Evolutionary conservation across 2,113 vertebrate genomes (phyloP).

Genomic region (Sphyrna mokarran): DNA sequence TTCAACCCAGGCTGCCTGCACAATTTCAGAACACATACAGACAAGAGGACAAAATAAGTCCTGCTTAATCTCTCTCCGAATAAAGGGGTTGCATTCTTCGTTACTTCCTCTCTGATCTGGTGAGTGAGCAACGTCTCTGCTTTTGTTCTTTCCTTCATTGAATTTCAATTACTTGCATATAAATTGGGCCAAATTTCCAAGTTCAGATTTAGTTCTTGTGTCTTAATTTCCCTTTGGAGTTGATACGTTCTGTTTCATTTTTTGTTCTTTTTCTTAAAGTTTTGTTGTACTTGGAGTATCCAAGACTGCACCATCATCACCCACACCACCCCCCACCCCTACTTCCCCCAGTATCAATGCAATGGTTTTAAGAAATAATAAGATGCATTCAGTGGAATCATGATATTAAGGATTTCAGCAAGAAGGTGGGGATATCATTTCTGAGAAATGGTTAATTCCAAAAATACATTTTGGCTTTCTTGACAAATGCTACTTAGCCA

Average conservation of each 20-base stretch:
- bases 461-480: not conserved
- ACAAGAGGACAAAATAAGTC: slow-evolving; percentile 16
- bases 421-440: not conserved
- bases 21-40: slow-evolving; percentile 4
- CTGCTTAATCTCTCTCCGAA: slow-evolving; percentile 20
- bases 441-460: not conserved
- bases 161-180: not conserved
- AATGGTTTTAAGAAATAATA: not conserved
- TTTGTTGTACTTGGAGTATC: not conserved
- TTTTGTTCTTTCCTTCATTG: not conserved
- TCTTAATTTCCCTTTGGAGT: slow-evolving; percentile 22
- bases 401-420: not conserved
- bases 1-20: not conserved
- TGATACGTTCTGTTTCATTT: not conserved
- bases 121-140: not conserved
- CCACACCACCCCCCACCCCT: not conserved
- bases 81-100: not conserved
- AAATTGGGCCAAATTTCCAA: not conserved
- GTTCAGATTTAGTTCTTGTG: not conserved
- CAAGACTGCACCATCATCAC: not conserved
- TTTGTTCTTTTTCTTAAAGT: slow-evolving; percentile 1
- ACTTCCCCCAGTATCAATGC: not conserved
- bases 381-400: not conserved
- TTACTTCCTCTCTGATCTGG: not conserved
- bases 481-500: not conserved